Conservation (phyloP, 1,140 invertebrate genomes). For the Amyelois transitella region DNA sequence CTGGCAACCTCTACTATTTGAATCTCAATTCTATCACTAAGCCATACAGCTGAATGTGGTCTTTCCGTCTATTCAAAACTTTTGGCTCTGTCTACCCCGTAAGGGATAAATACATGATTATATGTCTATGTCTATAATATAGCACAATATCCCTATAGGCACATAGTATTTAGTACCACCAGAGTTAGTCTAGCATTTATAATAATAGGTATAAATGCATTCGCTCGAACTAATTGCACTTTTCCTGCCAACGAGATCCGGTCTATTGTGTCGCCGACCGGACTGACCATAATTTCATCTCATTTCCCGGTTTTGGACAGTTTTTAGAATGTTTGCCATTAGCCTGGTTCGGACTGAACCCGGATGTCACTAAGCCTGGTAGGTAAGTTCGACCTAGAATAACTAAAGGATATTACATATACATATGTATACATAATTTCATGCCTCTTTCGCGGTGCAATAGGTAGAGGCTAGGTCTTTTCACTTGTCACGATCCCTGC, state of each 20-base stretch:
- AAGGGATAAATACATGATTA: too few species aligned
- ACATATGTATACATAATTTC: too few species aligned
- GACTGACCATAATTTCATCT: neutral
- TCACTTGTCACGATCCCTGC: too few species aligned
- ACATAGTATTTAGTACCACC: neutral
- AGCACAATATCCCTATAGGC: neutral
- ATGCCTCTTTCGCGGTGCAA: too few species aligned
- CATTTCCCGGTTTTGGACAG: neutral
- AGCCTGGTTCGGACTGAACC: neutral
- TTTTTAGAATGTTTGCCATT: neutral
- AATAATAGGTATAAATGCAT: neutral
- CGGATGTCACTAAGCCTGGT: neutral
- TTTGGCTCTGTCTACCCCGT: too few species aligned
- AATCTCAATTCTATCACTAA: too few species aligned
- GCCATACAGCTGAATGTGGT: too few species aligned
- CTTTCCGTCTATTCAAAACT: too few species aligned
- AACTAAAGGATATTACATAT: too few species aligned
- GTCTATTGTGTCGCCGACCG: neutral
- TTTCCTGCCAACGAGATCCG: conserved; percentile 15
- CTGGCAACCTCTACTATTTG: too few species aligned
- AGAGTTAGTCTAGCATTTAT: neutral
- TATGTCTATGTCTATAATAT: too few species aligned
- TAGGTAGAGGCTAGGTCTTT: too few species aligned
- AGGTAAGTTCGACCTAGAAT: neutral
- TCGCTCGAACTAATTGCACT: conserved; percentile 9